These are phyloP conservation scores for Sardina pilchardus DNA, from an alignment of 2,113 vertebrate genomes.

Conservation along the genomic window DNA sequence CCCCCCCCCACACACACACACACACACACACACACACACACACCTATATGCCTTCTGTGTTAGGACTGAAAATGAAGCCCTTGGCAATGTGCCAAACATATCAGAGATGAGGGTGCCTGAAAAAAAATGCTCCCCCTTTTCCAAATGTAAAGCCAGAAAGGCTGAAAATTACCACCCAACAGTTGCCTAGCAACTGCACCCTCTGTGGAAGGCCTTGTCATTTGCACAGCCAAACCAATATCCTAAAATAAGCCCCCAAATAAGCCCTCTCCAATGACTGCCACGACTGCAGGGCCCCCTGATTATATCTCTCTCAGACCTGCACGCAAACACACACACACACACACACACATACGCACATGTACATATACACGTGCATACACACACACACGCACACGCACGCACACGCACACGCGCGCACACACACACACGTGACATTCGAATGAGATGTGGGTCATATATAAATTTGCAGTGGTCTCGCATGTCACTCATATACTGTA, in stretches of 20 bases:
- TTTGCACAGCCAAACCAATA: conserved; percentile 72
- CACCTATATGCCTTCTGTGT: background rate
- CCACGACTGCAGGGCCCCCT: conserved; percentile 49
- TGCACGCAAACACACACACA: background rate
- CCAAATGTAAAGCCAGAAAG: conserved; percentile 60
- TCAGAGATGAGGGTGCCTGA: conserved; percentile 27
- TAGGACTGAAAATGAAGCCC: conserved; percentile 20
- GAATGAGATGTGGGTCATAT: too few species aligned
- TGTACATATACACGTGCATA: background rate
- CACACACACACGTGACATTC: background rate
- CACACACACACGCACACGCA: background rate
- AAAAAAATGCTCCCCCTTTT: conserved; percentile 53
- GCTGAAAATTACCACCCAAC: conserved; percentile 65
- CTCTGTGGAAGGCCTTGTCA: conserved; percentile 66
- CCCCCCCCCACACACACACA: too few species aligned
- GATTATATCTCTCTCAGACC: conserved; percentile 52
- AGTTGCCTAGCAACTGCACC: conserved; percentile 71
- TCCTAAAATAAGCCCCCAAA: conserved; percentile 65
- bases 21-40: background rate
- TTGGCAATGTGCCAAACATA: conserved; percentile 34
- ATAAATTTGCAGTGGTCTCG: too few species aligned
- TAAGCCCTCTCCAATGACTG: conserved; percentile 32
- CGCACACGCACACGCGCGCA: background rate
- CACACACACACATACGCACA: background rate
- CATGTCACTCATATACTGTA: too few species aligned